These are phyloP conservation scores for Crotalus tigris DNA, from an alignment of 2,113 vertebrate species.

Conservation along the genomic window DNA sequence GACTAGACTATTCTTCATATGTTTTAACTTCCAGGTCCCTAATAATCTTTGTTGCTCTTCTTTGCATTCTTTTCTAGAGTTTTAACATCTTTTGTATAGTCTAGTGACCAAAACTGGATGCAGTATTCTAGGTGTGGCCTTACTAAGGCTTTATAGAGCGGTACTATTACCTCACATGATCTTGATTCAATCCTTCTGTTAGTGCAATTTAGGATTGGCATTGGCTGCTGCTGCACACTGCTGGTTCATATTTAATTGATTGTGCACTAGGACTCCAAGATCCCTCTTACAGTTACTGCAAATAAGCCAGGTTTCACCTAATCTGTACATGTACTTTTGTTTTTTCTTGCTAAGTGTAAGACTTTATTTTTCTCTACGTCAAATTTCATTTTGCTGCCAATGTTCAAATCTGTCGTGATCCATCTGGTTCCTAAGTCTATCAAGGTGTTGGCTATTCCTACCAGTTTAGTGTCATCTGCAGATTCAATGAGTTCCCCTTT, in stretches of 20 bases:
- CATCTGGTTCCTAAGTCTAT: neutral
- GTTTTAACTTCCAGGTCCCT: neutral
- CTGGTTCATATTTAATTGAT: neutral
- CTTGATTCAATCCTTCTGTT: neutral
- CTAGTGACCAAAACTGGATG: neutral
- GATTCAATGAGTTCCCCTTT: neutral
- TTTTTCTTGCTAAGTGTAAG: neutral
- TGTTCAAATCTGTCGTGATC: neutral
- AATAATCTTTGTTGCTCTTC: neutral
- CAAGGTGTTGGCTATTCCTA: neutral
- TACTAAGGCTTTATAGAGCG: neutral
- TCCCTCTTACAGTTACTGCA: neutral
- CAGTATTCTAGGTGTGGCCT: neutral
- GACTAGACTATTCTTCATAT: neutral
- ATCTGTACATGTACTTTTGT: no score
- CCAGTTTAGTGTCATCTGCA: neutral
- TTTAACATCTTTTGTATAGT: neutral
- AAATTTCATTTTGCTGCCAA: neutral
- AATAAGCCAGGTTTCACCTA: neutral
- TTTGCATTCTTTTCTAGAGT: neutral
- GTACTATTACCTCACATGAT: neutral
- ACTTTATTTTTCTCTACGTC: neutral
- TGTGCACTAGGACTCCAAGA: neutral
- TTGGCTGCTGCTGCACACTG: neutral
- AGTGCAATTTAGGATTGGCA: neutral